phyloP scores from a whole-genome alignment of 2,888 invertebrate genomes.

The Ptilodon capucinus region DNA sequence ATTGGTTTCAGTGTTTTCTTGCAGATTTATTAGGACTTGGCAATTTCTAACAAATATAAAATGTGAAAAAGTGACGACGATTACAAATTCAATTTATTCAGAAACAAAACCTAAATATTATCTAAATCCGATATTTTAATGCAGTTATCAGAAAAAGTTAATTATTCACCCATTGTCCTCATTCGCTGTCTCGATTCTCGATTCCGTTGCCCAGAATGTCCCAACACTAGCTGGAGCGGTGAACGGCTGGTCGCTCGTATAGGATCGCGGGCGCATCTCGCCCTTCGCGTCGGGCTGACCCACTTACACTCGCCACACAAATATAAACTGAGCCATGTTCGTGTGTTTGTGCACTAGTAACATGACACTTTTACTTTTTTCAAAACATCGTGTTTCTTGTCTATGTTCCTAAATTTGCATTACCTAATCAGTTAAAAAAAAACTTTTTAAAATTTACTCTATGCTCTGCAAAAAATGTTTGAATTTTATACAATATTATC shows the following conservation, averaged over 20 bases:
- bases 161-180: not conserved
- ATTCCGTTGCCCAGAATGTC: slow-evolving; percentile 13
- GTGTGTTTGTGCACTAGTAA: slow-evolving; percentile 13
- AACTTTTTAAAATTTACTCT: no score
- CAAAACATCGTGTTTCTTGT: slow-evolving; percentile 1
- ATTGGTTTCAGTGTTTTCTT: not conserved
- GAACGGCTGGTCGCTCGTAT: slow-evolving; percentile 38
- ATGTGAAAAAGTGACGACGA: not conserved
- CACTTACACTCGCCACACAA: slow-evolving; percentile 46
- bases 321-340: slow-evolving; percentile 40
- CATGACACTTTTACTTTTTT: not conserved
- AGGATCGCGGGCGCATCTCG: slow-evolving; percentile 63
- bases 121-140: not conserved
- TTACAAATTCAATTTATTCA: slow-evolving; percentile 1
- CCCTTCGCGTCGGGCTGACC: slow-evolving; percentile 61
- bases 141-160: not conserved
- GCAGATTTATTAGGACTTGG: not conserved
- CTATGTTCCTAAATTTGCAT: not conserved
- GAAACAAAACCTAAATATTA: not conserved
- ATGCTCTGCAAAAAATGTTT: no score
- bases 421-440: no score
- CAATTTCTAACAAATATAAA: not conserved
- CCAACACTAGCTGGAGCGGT: slow-evolving; percentile 35
- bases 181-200: not conserved
- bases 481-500: no score